A percentile compares a stretch with the other conserved stretches of the same genome.
Evolutionary conservation across 2,888 invertebrate species (phyloP).

Genomic region (Panzeria rudis): DNA sequence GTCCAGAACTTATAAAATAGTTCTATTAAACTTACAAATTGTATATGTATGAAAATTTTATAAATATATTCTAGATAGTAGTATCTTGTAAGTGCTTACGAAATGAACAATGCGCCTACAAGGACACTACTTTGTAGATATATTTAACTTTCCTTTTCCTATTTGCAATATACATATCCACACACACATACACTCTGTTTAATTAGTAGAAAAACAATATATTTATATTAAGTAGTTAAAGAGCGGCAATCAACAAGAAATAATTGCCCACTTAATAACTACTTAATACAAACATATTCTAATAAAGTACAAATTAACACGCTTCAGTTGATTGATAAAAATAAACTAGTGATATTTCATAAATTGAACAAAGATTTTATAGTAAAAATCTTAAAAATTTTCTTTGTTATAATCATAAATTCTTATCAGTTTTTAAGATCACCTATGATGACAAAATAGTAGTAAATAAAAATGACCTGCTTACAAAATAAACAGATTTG

Average conservation of each 20-base stretch:
- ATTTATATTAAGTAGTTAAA: constrained; percentile 72
- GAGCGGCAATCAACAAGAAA: constrained; percentile 70
- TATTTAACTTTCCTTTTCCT: background rate
- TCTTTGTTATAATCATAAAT: constrained; percentile 6
- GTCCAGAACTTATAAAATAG: too few species aligned
- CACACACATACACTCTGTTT: background rate
- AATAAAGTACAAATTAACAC: background rate
- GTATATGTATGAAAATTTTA: too few species aligned
- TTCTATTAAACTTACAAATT: too few species aligned
- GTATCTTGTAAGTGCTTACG: constrained; percentile 50
- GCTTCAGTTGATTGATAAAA: background rate
- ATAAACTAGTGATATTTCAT: constrained; percentile 6
- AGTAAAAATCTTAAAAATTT: constrained; percentile 17
- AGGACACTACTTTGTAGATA: constrained; percentile 60
- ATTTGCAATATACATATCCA: background rate
- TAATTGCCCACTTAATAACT: constrained; percentile 74
- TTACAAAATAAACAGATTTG: constrained; percentile 7
- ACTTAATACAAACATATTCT: constrained; percentile 73
- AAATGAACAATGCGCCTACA: constrained; percentile 36
- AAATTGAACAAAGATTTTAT: constrained; percentile 35
- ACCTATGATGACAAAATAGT: background rate
- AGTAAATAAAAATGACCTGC: constrained; percentile 30
- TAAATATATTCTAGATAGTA: constrained; percentile 50
- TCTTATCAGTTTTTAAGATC: constrained; percentile 28
- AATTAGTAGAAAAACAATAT: constrained; percentile 2